A percentile compares a stretch with the other conserved stretches of the same genome.
Evolutionary conservation across 2,797 vertebrate genomes (phyloP).

Genomic region (Buceros bicornis): DNA sequence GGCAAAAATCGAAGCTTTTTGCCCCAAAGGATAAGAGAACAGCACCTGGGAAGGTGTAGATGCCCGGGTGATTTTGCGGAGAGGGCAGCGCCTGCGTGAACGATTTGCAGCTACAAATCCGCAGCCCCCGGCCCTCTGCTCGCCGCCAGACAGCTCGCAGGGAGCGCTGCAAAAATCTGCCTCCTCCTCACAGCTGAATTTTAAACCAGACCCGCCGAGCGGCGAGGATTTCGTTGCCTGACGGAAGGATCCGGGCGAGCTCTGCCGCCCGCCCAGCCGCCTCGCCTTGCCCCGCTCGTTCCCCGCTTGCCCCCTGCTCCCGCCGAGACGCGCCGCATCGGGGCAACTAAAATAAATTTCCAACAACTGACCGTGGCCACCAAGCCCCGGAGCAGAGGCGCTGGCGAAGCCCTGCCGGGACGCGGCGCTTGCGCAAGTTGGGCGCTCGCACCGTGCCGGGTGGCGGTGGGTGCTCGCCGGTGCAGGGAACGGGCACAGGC

Average conservation of each 20-base stretch:
- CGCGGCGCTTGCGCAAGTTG: neutral
- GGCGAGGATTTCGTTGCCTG: constrained; percentile 31
- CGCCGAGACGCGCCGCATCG: neutral
- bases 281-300: too few species aligned
- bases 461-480: neutral
- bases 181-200: neutral
- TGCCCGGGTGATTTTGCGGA: neutral
- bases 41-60: neutral
- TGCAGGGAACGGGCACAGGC: neutral
- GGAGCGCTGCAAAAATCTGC: neutral
- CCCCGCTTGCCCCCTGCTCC: neutral
- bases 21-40: neutral
- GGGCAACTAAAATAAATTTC: neutral
- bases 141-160: neutral
- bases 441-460: neutral
- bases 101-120: neutral
- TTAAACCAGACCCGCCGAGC: neutral
- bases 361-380: neutral
- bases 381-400: neutral
- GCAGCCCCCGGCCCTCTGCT: neutral
- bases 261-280: neutral
- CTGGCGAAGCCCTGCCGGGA: neutral
- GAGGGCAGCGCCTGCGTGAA: neutral
- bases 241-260: neutral
- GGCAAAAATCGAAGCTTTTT: neutral